These are phyloP conservation scores for Hemiscyllium ocellatum DNA, from an alignment of 2,113 vertebrate species.

Conservation along the genomic window DNA sequence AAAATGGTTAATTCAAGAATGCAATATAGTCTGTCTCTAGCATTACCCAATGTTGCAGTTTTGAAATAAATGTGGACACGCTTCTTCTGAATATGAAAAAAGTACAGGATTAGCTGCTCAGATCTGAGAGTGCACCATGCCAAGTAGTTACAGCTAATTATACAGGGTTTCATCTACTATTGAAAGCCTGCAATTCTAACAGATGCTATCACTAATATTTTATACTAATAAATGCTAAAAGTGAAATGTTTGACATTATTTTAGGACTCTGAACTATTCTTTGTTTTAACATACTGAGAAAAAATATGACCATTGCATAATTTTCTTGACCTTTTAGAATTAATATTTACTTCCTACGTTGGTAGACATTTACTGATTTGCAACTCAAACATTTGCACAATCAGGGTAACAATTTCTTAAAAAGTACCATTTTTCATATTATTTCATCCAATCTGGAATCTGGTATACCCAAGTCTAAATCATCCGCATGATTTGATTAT, in stretches of 20 bases:
- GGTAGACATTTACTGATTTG: neutral
- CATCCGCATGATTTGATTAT: neutral
- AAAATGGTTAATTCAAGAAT: neutral
- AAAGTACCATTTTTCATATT: too few relatives aligned
- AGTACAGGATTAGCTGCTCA: neutral
- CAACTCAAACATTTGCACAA: neutral
- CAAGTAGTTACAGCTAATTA: neutral
- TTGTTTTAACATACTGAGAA: neutral
- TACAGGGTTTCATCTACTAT: neutral
- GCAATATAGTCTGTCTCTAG: neutral
- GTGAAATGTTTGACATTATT: neutral
- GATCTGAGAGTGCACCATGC: neutral
- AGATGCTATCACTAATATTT: neutral
- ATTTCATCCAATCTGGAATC: neutral
- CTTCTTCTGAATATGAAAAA: neutral
- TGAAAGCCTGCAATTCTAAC: neutral
- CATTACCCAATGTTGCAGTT: neutral
- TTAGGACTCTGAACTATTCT: neutral
- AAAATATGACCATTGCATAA: neutral
- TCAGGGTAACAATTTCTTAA: neutral
- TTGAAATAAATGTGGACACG: neutral
- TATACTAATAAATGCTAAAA: neutral
- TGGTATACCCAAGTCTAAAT: neutral
- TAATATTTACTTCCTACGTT: neutral
- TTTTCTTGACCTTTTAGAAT: neutral